Evolutionary conservation across 2,797 vertebrate genomes (phyloP).

Genomic region (Melanotaenia pygmaea): DNA sequence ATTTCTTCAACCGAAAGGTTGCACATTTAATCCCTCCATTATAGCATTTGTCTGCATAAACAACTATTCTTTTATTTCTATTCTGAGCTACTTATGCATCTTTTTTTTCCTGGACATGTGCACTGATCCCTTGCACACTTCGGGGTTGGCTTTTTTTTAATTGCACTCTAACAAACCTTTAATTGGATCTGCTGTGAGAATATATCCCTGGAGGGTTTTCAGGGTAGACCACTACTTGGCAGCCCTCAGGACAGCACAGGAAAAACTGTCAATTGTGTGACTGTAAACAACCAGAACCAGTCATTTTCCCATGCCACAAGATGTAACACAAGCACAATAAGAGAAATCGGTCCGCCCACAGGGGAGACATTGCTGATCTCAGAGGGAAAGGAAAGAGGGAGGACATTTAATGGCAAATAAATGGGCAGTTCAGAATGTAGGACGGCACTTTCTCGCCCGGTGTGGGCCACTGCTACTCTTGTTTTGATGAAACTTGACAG

Average conservation of each 20-base stretch:
- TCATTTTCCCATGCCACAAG: slow-evolving; percentile 39
- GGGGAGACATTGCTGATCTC: slow-evolving; percentile 41
- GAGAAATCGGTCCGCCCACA: slow-evolving; percentile 8
- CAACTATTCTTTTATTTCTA: background rate
- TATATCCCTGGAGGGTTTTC: slow-evolving; percentile 35
- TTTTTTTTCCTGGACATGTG: slow-evolving; percentile 29
- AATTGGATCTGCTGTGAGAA: slow-evolving; percentile 52
- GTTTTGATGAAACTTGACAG: slow-evolving; percentile 46
- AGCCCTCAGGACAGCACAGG: slow-evolving; percentile 45
- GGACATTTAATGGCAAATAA: slow-evolving; percentile 43
- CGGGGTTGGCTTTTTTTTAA: slow-evolving; percentile 57
- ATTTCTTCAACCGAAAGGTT: slow-evolving; percentile 6
- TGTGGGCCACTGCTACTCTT: slow-evolving; percentile 45
- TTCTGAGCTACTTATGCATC: background rate
- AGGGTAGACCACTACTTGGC: slow-evolving; percentile 26
- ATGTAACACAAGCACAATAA: slow-evolving; percentile 13
- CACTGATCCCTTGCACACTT: slow-evolving; percentile 24
- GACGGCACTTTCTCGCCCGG: slow-evolving; percentile 26
- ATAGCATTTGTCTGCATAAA: slow-evolving; percentile 5
- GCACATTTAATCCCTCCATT: slow-evolving; percentile 8
- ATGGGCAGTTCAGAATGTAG: slow-evolving; percentile 53
- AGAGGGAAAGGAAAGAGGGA: slow-evolving; percentile 25
- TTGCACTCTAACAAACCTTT: slow-evolving; percentile 65
- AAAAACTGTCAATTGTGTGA: slow-evolving; percentile 28
- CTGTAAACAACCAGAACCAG: slow-evolving; percentile 43